Conservation (phyloP, 1,140 invertebrate species). For the Charaxes varanes region DNA sequence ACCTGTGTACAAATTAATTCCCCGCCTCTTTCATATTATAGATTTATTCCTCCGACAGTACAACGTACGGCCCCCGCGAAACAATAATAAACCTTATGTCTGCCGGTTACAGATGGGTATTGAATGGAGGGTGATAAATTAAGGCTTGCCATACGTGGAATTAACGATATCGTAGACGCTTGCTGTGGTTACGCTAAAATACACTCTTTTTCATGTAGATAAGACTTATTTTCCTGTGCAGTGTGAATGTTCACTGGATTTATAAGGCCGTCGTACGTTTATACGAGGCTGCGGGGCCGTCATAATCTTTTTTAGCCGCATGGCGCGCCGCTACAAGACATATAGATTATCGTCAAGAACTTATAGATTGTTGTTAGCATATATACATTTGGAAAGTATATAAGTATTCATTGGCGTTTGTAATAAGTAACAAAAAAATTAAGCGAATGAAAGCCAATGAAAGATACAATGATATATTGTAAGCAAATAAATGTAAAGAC, state of each 20-base stretch:
- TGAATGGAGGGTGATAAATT: conserved; percentile 58
- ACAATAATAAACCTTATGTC: conserved; percentile 66
- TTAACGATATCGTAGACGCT: conserved; percentile 47
- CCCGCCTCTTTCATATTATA: conserved; percentile 72
- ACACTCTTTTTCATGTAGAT: conserved; percentile 28
- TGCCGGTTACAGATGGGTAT: conserved; percentile 55
- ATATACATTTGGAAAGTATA: conserved; percentile 17
- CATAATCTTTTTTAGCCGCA: conserved; percentile 72
- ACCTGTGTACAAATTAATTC: conserved; percentile 58
- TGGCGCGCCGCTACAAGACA: conserved; percentile 50
- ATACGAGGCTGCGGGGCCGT: conserved; percentile 44
- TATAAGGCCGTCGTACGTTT: conserved; percentile 50
- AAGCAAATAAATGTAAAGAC: too few species aligned
- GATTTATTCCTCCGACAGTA: conserved; percentile 65
- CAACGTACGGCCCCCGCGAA: conserved; percentile 39
- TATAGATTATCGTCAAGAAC: conserved; percentile 50
- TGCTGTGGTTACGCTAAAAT: conserved; percentile 21
- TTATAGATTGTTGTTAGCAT: conserved; percentile 29
- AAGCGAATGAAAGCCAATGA: too few species aligned
- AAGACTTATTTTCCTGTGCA: conserved; percentile 21
- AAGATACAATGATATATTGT: too few species aligned
- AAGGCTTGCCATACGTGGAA: conserved; percentile 59
- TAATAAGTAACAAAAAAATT: conserved; percentile 9
- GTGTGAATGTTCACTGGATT: conserved; percentile 35
- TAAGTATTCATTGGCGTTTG: conserved; percentile 15